Evolutionary conservation across 2,888 invertebrate species (phyloP), one percentile per base, ranked within the genome.

Genomic region (Scelioninae gen. 2): DNA sequence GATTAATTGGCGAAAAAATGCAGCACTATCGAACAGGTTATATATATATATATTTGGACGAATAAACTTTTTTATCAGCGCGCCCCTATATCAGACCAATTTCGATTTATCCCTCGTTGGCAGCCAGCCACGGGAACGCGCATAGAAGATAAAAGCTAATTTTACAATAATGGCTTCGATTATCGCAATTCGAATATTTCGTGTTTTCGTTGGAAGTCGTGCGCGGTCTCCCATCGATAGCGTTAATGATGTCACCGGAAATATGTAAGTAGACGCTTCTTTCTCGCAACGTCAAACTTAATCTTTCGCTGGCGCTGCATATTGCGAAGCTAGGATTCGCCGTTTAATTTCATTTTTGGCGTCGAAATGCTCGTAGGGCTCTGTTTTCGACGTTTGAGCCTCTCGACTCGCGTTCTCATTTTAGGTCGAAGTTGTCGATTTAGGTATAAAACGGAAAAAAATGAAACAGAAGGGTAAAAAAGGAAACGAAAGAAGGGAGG

Each of bases 101-200:
- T 63, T 50, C 63, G 57, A 70, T 63, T 63, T 50, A 48, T 63
- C 31, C 37, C n/a, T 50, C 43, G 43, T 64, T 71, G 50, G 63
- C 64, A 63, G 9, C 16, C 2, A 13, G 55, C 63, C 69, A 70
- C 22, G 19, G 22, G 25, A 25, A 46, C 28, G 35, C n/a, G 11
- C 15, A n/a, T 16, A 16, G 19, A 46, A 70, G 60, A 61, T 61
- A 69, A 37, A 61, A 31, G 53, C 48, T 70, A 70, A 70, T 63
- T 70, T 70, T 50, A 43, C 43, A 63, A 63, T 63, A 55, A 69
- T 69, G 55, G 69, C 61, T 19, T 53, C 28, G 45, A 61, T 69
- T 53, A 69, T 69, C 48, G 39, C 22, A 46, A 46, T 61, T 43
- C 46, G 46, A 60, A 67, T 50, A 60, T 68, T 45, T 67, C 22